These are phyloP conservation scores for Lithophane semibrunnea DNA, from an alignment of 2,888 invertebrate species.

Conservation along the genomic window DNA sequence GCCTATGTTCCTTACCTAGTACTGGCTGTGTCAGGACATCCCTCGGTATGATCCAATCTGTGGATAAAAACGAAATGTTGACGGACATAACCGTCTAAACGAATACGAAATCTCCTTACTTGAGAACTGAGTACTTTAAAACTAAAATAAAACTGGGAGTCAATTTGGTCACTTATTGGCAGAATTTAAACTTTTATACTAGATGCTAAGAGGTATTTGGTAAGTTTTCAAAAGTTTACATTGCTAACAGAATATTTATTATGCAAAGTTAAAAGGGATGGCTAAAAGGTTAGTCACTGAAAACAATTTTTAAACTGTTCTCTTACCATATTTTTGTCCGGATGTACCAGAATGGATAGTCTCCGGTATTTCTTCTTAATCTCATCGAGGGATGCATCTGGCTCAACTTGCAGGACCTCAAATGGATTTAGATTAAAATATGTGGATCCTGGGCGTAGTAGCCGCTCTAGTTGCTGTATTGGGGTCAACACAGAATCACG, in stretches of 20 bases:
- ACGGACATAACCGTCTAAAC: slow-evolving; percentile 89
- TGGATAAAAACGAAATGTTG: slow-evolving; percentile 90
- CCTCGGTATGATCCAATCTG: slow-evolving; percentile 84
- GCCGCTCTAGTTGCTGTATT: slow-evolving; percentile 98
- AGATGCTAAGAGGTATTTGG: slow-evolving; percentile 7
- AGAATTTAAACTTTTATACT: slow-evolving; percentile 13
- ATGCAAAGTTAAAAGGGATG: slow-evolving; percentile 16
- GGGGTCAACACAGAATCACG: slow-evolving; percentile 99
- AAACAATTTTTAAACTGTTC: slow-evolving; percentile 16
- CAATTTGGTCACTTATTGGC: slow-evolving; percentile 16
- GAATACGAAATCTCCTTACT: slow-evolving; percentile 70
- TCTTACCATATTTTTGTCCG: slow-evolving; percentile 97
- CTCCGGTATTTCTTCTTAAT: slow-evolving; percentile 99
- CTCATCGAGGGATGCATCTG: slow-evolving; percentile 96
- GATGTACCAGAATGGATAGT: slow-evolving; percentile 99
- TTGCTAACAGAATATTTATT: slow-evolving; percentile 1
- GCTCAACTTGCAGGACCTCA: slow-evolving; percentile 97
- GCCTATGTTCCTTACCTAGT: slow-evolving; percentile 83
- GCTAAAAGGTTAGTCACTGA: slow-evolving; percentile 28
- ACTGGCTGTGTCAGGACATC: slow-evolving; percentile 75
- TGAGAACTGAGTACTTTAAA: slow-evolving; percentile 42
- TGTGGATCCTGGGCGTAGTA: slow-evolving; percentile 98
- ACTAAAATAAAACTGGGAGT: slow-evolving; percentile 28
- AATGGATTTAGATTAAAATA: slow-evolving; percentile 99
- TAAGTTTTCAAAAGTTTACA: slow-evolving; percentile 27